A percentile compares a stretch with the other conserved stretches of the same genome.
phyloP scores from a whole-genome alignment of 1,140 invertebrate species.

The Calliphora vicina region DNA sequence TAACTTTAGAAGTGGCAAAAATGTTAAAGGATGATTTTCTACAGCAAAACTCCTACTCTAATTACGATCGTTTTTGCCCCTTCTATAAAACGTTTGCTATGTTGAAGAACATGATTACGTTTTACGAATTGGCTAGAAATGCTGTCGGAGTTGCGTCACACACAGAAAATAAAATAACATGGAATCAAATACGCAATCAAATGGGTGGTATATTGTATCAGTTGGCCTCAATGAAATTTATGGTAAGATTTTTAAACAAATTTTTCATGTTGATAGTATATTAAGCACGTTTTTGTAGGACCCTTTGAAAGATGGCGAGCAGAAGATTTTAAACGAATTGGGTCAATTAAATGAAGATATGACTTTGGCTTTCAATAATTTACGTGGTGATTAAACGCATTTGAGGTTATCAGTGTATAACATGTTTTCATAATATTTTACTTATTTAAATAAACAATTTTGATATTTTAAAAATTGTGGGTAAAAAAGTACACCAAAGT shows the following conservation, averaged over 20 bases:
- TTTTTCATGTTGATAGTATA: neutral
- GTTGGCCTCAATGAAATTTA: constrained; percentile 55
- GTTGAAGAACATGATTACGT: constrained; percentile 53
- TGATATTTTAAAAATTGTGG: too few species aligned
- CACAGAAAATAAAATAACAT: constrained; percentile 48
- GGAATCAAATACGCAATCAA: constrained; percentile 48
- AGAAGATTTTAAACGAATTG: constrained; percentile 21
- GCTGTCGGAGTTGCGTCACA: constrained; percentile 42
- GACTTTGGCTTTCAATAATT: constrained; percentile 1
- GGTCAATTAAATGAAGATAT: constrained; percentile 31
- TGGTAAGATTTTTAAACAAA: constrained; percentile 22
- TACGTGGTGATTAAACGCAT: neutral
- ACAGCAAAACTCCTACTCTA: constrained; percentile 57
- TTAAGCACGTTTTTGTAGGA: constrained; percentile 20
- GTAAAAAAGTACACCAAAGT: too few species aligned
- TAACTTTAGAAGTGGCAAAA: constrained; percentile 55
- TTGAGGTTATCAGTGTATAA: too few species aligned
- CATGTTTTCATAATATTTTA: too few species aligned
- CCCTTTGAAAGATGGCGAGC: constrained; percentile 36
- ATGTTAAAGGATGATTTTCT: constrained; percentile 59
- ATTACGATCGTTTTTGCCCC: constrained; percentile 53
- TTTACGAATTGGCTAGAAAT: constrained; percentile 41
- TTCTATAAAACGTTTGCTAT: constrained; percentile 59
- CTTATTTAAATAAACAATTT: too few species aligned
- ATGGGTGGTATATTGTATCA: constrained; percentile 46